Percentiles rank a stretch among this genome's conserved stretches.
Conservation (phyloP, 2,888 invertebrate species). For the Leptinotarsa peninsularis region DNA sequence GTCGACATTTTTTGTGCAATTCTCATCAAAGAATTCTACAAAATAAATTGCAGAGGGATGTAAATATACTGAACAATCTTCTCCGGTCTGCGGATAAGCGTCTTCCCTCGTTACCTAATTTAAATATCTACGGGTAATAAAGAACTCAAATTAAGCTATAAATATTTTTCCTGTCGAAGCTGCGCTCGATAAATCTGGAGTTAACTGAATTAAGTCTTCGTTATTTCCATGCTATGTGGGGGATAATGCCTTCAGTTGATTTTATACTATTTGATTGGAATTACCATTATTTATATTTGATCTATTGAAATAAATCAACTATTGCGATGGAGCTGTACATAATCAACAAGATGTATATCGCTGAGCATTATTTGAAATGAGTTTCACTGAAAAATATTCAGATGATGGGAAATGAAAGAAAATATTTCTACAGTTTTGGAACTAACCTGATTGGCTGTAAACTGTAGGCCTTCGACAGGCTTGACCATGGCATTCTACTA, state of each 20-base stretch:
- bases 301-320: not conserved
- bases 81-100: conserved; percentile 21
- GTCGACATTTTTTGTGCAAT: not conserved
- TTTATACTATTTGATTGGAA: conserved; percentile 23
- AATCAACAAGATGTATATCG: not conserved
- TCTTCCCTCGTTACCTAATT: conserved; percentile 51
- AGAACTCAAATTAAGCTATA: conserved; percentile 64
- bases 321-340: not conserved
- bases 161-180: conserved; percentile 64
- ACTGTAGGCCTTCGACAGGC: too few species aligned
- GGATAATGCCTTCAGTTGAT: conserved; percentile 41
- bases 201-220: conserved; percentile 56
- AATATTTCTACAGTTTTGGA: too few species aligned
- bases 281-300: conserved; percentile 47
- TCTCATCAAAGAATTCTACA: not conserved
- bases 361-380: too few species aligned
- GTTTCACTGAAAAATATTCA: too few species aligned
- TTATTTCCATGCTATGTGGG: conserved; percentile 39
- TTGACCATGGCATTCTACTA: too few species aligned
- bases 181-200: conserved; percentile 61
- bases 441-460: too few species aligned
- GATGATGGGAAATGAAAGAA: too few species aligned
- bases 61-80: conserved; percentile 30
- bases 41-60: conserved; percentile 15
- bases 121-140: conserved; percentile 60